phyloP scores from a whole-genome alignment of 2,113 vertebrate species.

The Rhodinocichla rosea region DNA sequence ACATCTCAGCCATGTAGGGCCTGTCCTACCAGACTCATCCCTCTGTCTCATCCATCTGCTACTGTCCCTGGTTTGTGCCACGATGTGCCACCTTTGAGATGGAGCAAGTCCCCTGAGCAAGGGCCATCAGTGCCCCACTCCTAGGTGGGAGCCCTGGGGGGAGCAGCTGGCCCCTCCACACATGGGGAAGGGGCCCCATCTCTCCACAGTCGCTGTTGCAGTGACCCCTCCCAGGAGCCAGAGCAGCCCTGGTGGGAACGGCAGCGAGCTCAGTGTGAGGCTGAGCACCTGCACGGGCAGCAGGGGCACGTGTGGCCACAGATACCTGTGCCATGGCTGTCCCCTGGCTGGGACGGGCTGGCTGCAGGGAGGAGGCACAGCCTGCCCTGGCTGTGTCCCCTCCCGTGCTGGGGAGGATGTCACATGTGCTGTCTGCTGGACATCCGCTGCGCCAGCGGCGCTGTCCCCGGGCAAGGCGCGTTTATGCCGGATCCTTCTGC shows the following conservation, averaged over 20 bases:
- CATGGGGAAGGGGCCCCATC: not conserved
- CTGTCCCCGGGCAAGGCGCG: accelerated
- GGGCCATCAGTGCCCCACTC: not conserved
- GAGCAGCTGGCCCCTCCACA: not conserved
- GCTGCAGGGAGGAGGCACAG: not conserved
- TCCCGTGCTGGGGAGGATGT: not conserved
- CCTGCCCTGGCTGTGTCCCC: not conserved
- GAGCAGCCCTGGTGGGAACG: accelerated
- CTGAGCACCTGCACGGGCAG: not conserved
- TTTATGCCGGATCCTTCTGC: not conserved
- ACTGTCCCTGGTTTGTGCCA: not conserved
- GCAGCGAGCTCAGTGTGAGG: accelerated
- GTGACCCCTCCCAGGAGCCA: not conserved
- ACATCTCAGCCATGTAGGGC: not conserved
- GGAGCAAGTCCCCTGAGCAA: not conserved
- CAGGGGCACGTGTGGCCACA: accelerated
- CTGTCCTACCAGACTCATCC: not conserved
- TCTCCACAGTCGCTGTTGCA: accelerated
- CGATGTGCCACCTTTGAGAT: accelerated
- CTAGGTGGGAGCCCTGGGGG: not conserved
- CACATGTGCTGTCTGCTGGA: not conserved
- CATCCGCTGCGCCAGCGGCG: not conserved
- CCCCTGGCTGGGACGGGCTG: not conserved
- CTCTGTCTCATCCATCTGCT: not conserved
- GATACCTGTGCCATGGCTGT: not conserved